Evolutionary conservation across 2,888 invertebrate genomes (phyloP).

Genomic region (Eupelmus urozonus): DNA sequence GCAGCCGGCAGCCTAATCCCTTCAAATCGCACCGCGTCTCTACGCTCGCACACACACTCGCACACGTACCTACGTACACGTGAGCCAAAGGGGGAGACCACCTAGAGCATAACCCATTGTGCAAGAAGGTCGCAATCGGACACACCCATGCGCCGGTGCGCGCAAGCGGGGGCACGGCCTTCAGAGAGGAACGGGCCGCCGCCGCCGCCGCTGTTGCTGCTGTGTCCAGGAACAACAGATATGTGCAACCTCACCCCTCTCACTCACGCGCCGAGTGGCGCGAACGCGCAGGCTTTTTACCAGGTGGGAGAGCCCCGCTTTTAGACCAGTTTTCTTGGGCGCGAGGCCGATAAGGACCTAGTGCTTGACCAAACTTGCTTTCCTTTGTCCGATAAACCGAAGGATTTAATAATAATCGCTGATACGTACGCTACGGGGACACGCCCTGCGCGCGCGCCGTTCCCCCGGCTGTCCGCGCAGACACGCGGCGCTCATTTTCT

Average conservation of each 20-base stretch:
- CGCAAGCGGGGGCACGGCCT: too few relatives aligned
- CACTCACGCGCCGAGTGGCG: constrained; percentile 1
- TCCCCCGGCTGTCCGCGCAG: not conserved
- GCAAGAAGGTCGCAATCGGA: constrained; percentile 73
- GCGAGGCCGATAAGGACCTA: not conserved
- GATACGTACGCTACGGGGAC: constrained; percentile 26
- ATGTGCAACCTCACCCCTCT: constrained; percentile 33
- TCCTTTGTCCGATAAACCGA: constrained; percentile 31
- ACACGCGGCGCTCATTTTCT: constrained; percentile 3
- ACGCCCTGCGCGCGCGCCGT: constrained; percentile 26
- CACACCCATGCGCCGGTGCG: constrained; percentile 44
- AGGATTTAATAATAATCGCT: not conserved
- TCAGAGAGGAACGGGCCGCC: not conserved
- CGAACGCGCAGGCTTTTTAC: not conserved
- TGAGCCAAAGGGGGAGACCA: constrained; percentile 52
- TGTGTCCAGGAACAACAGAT: not conserved
- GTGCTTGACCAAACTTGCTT: not conserved
- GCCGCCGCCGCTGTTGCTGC: constrained; percentile 19
- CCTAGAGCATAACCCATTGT: constrained; percentile 71
- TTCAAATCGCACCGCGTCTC: constrained; percentile 72
- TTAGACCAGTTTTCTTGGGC: not conserved
- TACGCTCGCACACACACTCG: constrained; percentile 69
- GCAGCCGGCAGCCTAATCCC: constrained; percentile 38
- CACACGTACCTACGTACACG: not conserved
- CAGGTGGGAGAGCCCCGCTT: not conserved